Evolutionary conservation across 2,113 vertebrate species (phyloP).

Genomic region (Pedionomus torquatus): DNA sequence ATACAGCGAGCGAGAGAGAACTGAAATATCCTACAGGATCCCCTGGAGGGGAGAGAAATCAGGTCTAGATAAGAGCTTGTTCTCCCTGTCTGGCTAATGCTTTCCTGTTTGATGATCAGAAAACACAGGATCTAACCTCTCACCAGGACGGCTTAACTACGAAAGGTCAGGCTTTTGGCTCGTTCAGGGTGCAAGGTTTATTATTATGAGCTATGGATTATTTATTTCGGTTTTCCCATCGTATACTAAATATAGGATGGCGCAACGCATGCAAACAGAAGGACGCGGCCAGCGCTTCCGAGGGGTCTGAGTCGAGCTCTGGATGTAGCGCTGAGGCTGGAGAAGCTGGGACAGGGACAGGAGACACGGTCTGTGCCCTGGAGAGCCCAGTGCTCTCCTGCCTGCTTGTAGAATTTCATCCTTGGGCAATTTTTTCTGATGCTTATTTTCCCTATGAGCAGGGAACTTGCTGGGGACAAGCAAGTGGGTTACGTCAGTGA

Average conservation of each 20-base stretch:
- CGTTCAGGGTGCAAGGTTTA: neutral
- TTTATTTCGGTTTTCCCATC: neutral
- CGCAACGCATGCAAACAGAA: neutral
- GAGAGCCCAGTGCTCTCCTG: neutral
- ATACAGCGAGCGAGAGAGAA: neutral
- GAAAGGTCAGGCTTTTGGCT: constrained; percentile 43
- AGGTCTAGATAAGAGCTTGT: constrained; percentile 64
- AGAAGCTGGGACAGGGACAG: neutral
- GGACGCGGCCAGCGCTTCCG: neutral
- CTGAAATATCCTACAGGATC: constrained; percentile 66
- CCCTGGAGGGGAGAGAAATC: constrained; percentile 63
- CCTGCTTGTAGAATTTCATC: neutral
- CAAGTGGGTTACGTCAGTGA: neutral
- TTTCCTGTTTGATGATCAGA: constrained; percentile 58
- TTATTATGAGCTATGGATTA: neutral
- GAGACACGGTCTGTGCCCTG: accelerated
- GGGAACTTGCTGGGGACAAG: neutral
- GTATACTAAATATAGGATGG: neutral
- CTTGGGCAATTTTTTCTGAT: accelerated
- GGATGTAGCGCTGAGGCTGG: neutral
- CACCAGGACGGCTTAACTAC: neutral
- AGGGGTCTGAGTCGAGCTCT: neutral
- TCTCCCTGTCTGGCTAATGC: constrained; percentile 46
- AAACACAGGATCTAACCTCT: constrained; percentile 38
- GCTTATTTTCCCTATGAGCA: neutral